These are phyloP conservation scores for Percina caprodes DNA, from an alignment of 2,113 vertebrate species.

Conservation along the genomic window DNA sequence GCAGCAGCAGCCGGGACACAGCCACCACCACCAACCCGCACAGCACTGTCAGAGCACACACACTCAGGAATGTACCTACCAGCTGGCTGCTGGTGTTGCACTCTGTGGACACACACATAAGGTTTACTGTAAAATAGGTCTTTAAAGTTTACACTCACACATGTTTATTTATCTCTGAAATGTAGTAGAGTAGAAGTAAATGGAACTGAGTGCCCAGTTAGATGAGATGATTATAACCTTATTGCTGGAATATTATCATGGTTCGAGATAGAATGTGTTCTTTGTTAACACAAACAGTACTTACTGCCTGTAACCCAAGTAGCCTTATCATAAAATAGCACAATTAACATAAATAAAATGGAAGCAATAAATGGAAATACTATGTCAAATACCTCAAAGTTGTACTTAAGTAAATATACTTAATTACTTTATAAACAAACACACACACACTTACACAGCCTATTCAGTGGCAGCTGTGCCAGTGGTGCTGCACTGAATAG, in stretches of 20 bases:
- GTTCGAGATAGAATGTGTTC: no score
- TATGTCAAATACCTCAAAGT: not conserved
- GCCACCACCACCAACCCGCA: constrained; percentile 92
- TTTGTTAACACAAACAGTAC: no score
- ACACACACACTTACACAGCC: not conserved
- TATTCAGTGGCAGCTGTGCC: constrained; percentile 47
- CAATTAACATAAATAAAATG: no score
- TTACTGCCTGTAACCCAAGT: no score
- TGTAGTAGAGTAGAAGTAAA: not conserved
- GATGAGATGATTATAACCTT: no score
- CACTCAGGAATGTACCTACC: constrained; percentile 92
- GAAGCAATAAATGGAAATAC: not conserved
- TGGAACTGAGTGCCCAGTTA: no score
- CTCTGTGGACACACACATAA: constrained; percentile 82
- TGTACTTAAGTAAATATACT: not conserved
- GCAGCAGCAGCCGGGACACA: constrained; percentile 88
- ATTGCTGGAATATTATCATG: no score
- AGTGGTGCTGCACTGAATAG: constrained; percentile 41
- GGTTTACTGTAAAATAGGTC: not conserved
- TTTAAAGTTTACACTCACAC: not conserved
- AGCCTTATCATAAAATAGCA: no score
- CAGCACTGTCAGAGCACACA: constrained; percentile 93
- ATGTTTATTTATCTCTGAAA: not conserved
- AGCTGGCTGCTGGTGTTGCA: constrained; percentile 88
- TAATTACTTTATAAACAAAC: constrained; percentile 1